Conservation (phyloP, 2,797 vertebrate species). For the Phoxinus dragarum region DNA sequence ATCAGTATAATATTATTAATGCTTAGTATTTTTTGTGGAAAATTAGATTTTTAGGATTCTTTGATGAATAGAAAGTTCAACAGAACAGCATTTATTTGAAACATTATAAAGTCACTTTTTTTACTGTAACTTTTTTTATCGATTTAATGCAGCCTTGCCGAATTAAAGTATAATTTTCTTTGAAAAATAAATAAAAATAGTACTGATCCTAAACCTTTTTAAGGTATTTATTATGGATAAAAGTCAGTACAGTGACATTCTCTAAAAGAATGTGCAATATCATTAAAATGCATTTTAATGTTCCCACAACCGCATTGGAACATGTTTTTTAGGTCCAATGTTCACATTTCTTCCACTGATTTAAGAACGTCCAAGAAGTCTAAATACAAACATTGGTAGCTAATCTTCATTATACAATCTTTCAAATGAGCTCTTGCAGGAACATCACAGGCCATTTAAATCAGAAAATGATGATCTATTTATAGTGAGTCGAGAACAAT, state of each 20-base stretch:
- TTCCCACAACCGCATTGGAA: neutral
- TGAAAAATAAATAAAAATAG: neutral
- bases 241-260: neutral
- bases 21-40: neutral
- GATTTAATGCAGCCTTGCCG: no score
- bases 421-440: neutral
- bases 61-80: neutral
- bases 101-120: neutral
- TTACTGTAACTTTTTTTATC: neutral
- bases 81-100: neutral
- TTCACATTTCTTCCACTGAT: neutral
- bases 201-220: no score
- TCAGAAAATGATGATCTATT: slow-evolving; percentile 29
- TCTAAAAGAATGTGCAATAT: neutral
- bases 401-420: neutral
- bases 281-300: neutral
- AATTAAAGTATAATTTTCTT: no score
- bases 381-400: neutral
- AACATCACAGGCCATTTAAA: slow-evolving; percentile 23
- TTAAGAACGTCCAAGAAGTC: neutral
- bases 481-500: slow-evolving; percentile 23
- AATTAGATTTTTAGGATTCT: neutral
- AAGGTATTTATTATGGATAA: neutral
- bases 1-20: neutral
- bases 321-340: neutral